Conservation (phyloP, 2,113 vertebrate genomes). For the Meriones unguiculatus region DNA sequence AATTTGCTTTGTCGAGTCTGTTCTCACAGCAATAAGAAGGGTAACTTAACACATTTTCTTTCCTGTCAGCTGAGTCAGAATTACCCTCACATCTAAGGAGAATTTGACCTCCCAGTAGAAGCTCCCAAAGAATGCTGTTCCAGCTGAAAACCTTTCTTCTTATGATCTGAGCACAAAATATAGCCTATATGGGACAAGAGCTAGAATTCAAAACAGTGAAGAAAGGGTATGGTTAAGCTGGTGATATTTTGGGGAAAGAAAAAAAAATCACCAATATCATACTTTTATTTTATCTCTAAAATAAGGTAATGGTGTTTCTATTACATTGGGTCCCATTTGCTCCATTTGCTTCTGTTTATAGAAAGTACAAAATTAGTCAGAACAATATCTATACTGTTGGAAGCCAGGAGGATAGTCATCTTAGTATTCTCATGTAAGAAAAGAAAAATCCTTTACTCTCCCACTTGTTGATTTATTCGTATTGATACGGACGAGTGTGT, state of each 20-base stretch:
- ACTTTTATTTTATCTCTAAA: background rate
- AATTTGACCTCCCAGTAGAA: background rate
- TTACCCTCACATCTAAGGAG: background rate
- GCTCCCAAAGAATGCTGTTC: background rate
- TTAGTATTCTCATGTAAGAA: background rate
- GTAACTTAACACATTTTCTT: background rate
- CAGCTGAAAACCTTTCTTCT: background rate
- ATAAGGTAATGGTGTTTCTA: background rate
- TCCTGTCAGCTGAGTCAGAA: background rate
- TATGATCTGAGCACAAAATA: background rate
- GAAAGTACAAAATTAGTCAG: background rate
- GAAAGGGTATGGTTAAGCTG: background rate
- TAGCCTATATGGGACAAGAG: background rate
- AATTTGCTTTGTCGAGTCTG: background rate
- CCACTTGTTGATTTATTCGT: background rate
- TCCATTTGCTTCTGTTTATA: constrained; percentile 15
- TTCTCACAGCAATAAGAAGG: background rate
- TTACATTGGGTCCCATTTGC: background rate
- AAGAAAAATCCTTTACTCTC: background rate
- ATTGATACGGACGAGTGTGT: background rate
- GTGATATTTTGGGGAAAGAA: background rate
- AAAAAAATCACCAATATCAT: background rate
- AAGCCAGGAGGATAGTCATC: background rate
- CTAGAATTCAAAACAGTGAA: background rate
- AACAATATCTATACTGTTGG: background rate